Percentiles rank a stretch among this genome's conserved stretches.
Conservation (phyloP, 1,140 invertebrate species). For the Brachionus plicatilis region DNA sequence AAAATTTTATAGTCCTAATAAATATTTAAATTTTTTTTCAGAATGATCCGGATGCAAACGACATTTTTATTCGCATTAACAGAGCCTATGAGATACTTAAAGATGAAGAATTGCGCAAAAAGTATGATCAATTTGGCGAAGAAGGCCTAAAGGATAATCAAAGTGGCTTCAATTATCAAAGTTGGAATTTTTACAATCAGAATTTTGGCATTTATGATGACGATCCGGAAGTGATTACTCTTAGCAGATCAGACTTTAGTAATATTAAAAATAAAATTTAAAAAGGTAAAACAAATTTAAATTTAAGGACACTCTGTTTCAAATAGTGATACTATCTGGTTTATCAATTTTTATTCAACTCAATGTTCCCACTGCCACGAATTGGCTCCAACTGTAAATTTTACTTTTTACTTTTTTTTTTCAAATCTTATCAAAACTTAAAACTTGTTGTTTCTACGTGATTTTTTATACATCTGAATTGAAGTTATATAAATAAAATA, state of each 20-base stretch:
- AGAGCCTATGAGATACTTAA: constrained; percentile 77
- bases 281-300: background rate
- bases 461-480: background rate
- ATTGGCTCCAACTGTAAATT: constrained; percentile 61
- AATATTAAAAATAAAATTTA: constrained; percentile 47
- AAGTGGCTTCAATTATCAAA: constrained; percentile 63
- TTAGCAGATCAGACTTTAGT: constrained; percentile 71
- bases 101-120: constrained; percentile 70
- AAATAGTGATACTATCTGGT: constrained; percentile 39
- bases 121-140: constrained; percentile 74
- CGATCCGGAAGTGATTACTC: constrained; percentile 72
- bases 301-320: background rate
- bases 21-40: background rate
- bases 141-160: constrained; percentile 62
- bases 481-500: background rate
- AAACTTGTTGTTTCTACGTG: background rate
- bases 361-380: constrained; percentile 68
- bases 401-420: background rate
- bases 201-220: constrained; percentile 81
- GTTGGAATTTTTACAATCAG: constrained; percentile 74
- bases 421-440: background rate
- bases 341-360: constrained; percentile 41
- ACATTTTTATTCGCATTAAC: constrained; percentile 70
- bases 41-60: constrained; percentile 66
- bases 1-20: constrained; percentile 54